Base-by-base conservation (phyloP, 2,113 vertebrate genomes). In the Xyrauchen texanus region DNA sequence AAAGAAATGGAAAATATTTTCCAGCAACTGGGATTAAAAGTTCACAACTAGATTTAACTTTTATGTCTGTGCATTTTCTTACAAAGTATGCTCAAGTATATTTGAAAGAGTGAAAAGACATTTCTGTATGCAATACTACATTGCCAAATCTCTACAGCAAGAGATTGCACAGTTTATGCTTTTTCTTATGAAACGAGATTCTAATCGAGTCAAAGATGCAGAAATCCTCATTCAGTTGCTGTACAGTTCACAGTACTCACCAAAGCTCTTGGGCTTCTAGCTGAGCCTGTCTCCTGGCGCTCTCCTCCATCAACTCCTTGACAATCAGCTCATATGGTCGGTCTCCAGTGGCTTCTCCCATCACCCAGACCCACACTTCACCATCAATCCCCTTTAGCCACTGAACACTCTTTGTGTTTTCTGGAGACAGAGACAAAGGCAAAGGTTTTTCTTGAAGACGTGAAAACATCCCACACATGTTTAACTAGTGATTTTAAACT, bases 301-400 rank as follows among this genome's bases (percentile, higher is more conserved):
- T 87, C 81, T 94, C 92, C 3, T 93, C 90, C 74, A 94, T 93
- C n/a, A 94, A 88, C 82, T 94, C 92, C 79, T 93, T 93, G 0
- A 93, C 91, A 81, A 95, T 94, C 86, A 93, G 89, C 12, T 94
- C 92, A 1, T 94, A 95, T 0, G 93, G 88, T 73, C 92, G 94
- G 87, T 95, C 94, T 0, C 92, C 93, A 0, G 91, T 87, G 53
- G 90, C 92, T 68, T 96, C 94, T 71, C 94, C 95, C 94, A 96
- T 94, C 71, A 95, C 88, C 94, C 95, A 95, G 60, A 95, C 94
- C 95, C 95, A 95, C 80, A 94, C 92, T 42, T 95, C 92, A 0
- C 93, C 93, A 10, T 95, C 94, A 16, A 77, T 81, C 12, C 93
- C 94, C 76, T 71, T 86, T 1, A 94, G 90, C 95, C 94, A 96